Evolutionary conservation across 2,888 invertebrate species (phyloP).

Genomic region (Nemoura dubitans): DNA sequence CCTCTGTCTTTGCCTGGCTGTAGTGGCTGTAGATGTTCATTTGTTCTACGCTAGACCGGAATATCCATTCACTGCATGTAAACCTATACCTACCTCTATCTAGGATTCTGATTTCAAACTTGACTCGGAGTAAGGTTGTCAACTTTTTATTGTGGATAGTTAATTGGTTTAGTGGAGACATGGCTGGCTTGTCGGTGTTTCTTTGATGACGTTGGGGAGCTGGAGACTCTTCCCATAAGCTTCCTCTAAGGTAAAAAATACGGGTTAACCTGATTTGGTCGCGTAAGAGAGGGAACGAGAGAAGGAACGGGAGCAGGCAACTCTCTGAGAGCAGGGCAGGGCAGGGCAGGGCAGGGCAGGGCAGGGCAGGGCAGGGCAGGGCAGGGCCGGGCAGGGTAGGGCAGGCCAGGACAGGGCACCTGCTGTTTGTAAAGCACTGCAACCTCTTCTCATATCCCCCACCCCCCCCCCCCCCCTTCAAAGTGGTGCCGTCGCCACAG

Average conservation of each 20-base stretch:
- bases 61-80: too few relatives aligned
- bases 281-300: neutral
- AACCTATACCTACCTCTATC: too few relatives aligned
- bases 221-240: conserved; percentile 20
- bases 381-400: too few relatives aligned
- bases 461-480: neutral
- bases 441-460: neutral
- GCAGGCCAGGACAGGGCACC: too few relatives aligned
- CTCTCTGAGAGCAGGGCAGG: neutral
- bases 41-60: too few relatives aligned
- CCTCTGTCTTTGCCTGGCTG: too few relatives aligned
- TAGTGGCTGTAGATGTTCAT: too few relatives aligned
- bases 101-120: too few relatives aligned
- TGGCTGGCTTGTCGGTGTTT: neutral
- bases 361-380: neutral
- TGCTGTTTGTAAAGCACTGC: neutral
- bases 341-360: too few relatives aligned
- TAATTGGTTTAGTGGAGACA: conserved; percentile 19
- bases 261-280: conserved; percentile 33
- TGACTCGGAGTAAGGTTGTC: neutral
- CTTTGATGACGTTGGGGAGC: conserved; percentile 38
- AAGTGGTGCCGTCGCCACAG: neutral
- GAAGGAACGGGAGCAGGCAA: neutral
- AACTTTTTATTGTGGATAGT: neutral
- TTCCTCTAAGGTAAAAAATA: conserved; percentile 33